Percentiles rank a stretch among this genome's conserved stretches.
Conservation (phyloP, 2,797 vertebrate species). For the Cichlasoma orientale region DNA sequence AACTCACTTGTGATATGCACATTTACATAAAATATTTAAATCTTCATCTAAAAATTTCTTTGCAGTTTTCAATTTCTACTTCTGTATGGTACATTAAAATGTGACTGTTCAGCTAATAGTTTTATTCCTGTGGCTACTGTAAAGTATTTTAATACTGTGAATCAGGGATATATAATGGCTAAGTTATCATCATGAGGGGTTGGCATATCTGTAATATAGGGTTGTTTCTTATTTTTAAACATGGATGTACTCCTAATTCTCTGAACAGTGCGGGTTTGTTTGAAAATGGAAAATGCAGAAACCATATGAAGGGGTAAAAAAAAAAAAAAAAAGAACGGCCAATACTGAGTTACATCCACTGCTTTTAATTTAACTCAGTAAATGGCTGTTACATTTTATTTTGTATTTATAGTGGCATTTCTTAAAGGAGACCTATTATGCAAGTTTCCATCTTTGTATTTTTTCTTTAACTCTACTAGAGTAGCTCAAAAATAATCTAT, state of each 20-base stretch:
- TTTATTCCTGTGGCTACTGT: background rate
- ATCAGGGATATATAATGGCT: background rate
- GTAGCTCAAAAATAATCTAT: background rate
- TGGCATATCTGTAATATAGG: background rate
- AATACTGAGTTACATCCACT: background rate
- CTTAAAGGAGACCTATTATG: background rate
- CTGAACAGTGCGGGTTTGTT: background rate
- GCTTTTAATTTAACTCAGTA: background rate
- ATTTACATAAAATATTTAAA: background rate
- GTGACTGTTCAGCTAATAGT: background rate
- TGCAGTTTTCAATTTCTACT: background rate
- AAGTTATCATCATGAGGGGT: background rate
- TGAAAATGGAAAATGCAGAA: background rate
- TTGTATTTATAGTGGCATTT: background rate
- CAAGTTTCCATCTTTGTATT: background rate
- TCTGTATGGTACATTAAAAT: constrained; percentile 2
- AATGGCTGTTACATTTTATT: background rate
- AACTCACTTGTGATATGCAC: constrained; percentile 23
- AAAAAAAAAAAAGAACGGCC: background rate
- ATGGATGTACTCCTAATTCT: background rate
- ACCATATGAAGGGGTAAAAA: background rate
- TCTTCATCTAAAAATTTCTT: constrained; percentile 1
- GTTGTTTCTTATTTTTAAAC: background rate
- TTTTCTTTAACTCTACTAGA: background rate
- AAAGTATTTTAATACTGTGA: background rate